These are phyloP conservation scores for Microctenopoma lineatum DNA, from an alignment of 2,797 vertebrate genomes.

Conservation along the genomic window DNA sequence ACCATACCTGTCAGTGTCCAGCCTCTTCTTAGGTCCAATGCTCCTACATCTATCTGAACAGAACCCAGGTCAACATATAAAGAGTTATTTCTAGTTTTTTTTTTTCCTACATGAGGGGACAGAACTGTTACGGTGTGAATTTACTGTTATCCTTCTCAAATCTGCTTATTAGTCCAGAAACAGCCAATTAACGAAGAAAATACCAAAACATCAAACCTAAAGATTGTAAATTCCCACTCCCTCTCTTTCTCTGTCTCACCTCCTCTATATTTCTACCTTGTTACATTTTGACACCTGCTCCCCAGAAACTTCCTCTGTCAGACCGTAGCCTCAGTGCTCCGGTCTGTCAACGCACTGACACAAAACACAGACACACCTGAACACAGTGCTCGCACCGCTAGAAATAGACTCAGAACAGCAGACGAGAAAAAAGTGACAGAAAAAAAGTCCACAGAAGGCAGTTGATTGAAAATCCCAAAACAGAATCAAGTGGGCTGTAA, in stretches of 20 bases:
- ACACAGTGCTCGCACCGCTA: conserved; percentile 15
- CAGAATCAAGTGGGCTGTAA: conserved; percentile 39
- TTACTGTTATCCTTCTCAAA: too few species aligned
- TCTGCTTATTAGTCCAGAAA: too few species aligned
- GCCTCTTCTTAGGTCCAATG: too few species aligned
- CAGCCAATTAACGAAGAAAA: too few species aligned
- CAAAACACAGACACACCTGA: conserved; percentile 32
- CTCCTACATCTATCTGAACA: too few species aligned
- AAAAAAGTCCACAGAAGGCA: conserved; percentile 44
- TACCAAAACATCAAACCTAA: too few species aligned
- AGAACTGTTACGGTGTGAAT: too few species aligned
- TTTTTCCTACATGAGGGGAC: too few species aligned
- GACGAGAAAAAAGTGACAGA: conserved; percentile 1
- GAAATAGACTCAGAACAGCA: conserved; percentile 35
- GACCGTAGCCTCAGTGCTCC: conserved; percentile 31
- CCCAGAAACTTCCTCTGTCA: conserved; percentile 60
- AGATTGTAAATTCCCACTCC: neutral
- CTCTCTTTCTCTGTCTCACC: neutral
- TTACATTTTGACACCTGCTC: conserved; percentile 74
- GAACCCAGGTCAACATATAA: too few species aligned
- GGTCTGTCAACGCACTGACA: conserved; percentile 57
- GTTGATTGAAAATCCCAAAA: conserved; percentile 52
- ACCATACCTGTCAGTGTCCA: too few species aligned
- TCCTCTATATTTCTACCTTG: conserved; percentile 53
- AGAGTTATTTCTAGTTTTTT: too few species aligned